Evolutionary conservation across 2,113 vertebrate species (phyloP).

Genomic region (Lynx canadensis): DNA sequence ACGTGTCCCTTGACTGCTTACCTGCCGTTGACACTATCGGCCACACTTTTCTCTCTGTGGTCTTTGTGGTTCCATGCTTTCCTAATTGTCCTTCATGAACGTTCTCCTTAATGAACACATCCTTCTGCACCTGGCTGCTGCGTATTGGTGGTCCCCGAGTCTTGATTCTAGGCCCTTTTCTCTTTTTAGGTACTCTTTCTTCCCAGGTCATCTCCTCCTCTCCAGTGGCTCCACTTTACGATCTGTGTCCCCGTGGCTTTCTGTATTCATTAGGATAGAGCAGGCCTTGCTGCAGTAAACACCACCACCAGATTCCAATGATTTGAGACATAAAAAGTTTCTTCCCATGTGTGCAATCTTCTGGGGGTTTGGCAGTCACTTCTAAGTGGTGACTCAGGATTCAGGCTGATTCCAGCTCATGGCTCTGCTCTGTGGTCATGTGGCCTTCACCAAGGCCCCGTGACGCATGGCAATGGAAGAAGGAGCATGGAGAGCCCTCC

Average conservation of each 20-base stretch:
- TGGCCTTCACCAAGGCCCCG: neutral
- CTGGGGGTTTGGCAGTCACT: neutral
- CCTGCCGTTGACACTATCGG: neutral
- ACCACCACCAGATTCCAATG: neutral
- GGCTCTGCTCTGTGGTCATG: neutral
- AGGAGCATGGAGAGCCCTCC: neutral
- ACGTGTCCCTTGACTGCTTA: neutral
- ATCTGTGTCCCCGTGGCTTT: neutral
- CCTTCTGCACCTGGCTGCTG: neutral
- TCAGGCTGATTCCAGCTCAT: neutral
- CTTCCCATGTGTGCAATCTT: neutral
- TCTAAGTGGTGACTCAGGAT: neutral
- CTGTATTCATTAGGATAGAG: neutral
- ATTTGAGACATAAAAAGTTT: fast-evolving
- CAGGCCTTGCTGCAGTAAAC: neutral
- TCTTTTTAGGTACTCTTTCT: neutral
- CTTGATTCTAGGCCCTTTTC: neutral
- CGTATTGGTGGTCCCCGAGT: neutral
- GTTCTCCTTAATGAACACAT: neutral
- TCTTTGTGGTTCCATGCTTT: neutral
- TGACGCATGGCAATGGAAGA: too few species aligned
- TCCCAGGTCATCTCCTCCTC: neutral
- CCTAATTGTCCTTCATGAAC: neutral
- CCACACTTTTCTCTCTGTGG: neutral
- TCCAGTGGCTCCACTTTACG: neutral